Evolutionary conservation across 2,888 invertebrate species (phyloP).

Genomic region (Anthrax anthrax): DNA sequence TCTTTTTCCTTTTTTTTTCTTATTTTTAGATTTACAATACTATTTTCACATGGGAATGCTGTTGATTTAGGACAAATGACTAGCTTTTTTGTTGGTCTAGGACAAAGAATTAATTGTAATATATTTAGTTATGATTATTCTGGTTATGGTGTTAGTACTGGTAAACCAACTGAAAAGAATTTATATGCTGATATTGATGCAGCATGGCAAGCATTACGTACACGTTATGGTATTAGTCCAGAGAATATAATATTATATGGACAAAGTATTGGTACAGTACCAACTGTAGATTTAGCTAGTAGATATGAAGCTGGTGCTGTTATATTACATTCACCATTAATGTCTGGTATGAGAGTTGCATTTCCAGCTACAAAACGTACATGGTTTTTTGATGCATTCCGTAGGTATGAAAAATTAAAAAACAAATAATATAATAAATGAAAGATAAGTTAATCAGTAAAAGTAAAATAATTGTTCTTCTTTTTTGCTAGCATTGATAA

Average conservation of each 20-base stretch:
- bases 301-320: slow-evolving; percentile 81
- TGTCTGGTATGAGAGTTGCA: slow-evolving; percentile 93
- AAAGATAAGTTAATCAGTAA: too few relatives aligned
- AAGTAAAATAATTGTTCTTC: too few relatives aligned
- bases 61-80: slow-evolving; percentile 94
- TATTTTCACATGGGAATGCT: slow-evolving; percentile 92
- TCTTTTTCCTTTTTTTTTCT: neutral
- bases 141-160: slow-evolving; percentile 80
- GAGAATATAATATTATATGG: slow-evolving; percentile 91
- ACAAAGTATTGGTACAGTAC: slow-evolving; percentile 91
- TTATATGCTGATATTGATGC: slow-evolving; percentile 89
- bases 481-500: slow-evolving; percentile 71
- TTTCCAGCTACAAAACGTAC: slow-evolving; percentile 88
- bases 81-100: slow-evolving; percentile 84
- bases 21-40: slow-evolving; percentile 60
- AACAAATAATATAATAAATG: too few relatives aligned
- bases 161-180: slow-evolving; percentile 91
- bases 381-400: slow-evolving; percentile 95
- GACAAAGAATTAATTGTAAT: slow-evolving; percentile 83
- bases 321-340: slow-evolving; percentile 84
- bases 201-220: slow-evolving; percentile 75
- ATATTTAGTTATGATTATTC: slow-evolving; percentile 85
- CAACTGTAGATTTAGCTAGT: slow-evolving; percentile 83
- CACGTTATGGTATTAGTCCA: slow-evolving; percentile 65
- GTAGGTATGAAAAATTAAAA: slow-evolving; percentile 46